phyloP scores from a whole-genome alignment of 2,113 vertebrate genomes.

The Danio rerio region GRCz12tu NC_133182.1:24249001-24249500 shows the following conservation, averaged over 20 bases:
- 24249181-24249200: conserved; percentile 35
- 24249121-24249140: conserved; percentile 8
- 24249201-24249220: conserved; percentile 46
- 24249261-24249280: not conserved
- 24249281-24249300: not conserved
- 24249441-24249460: too few species aligned
- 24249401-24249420: too few species aligned
- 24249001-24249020: too few species aligned
- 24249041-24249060: not conserved
- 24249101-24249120: conserved; percentile 11
- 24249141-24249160: not conserved
- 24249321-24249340: conserved; percentile 4
- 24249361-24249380: not conserved
- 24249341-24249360: not conserved
- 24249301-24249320: conserved; percentile 1
- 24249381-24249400: not conserved
- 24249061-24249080: not conserved
- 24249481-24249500: too few species aligned
- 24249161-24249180: not conserved
- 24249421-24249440: too few species aligned
- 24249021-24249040: too few species aligned
- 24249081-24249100: not conserved
- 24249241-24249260: conserved; percentile 24
- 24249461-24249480: too few species aligned
- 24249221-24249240: conserved; percentile 40